These are phyloP conservation scores for Ceratothoa steindachneri DNA, from an alignment of 2,888 invertebrate species.

Conservation along the genomic window DNA sequence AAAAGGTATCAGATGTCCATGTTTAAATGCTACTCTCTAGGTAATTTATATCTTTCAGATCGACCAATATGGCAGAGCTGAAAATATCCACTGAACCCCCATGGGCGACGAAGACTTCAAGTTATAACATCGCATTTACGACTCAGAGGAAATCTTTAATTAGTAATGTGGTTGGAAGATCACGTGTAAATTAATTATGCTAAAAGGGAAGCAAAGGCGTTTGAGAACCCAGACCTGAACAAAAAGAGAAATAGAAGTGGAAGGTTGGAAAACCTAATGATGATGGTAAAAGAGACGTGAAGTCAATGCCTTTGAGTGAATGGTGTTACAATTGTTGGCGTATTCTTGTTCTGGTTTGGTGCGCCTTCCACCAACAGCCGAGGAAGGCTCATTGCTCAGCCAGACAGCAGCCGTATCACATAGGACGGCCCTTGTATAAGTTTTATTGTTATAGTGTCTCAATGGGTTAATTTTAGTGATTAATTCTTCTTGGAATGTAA, in stretches of 20 bases:
- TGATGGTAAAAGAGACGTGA: conserved; percentile 9
- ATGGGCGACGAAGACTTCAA: no score
- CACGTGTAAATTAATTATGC: not conserved
- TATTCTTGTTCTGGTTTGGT: conserved; percentile 27
- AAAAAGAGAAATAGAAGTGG: not conserved
- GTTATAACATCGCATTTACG: no score
- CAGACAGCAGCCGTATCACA: conserved; percentile 42
- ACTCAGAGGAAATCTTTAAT: not conserved
- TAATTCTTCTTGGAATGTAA: conserved; percentile 45
- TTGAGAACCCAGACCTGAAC: not conserved
- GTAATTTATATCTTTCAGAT: no score
- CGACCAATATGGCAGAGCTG: no score
- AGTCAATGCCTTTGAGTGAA: conserved; percentile 9
- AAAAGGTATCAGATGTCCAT: no score
- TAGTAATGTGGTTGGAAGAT: not conserved
- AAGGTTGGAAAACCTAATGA: conserved; percentile 7
- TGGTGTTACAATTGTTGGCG: conserved; percentile 15
- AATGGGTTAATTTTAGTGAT: conserved; percentile 33
- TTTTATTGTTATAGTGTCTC: conserved; percentile 34
- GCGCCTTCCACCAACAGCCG: conserved; percentile 19
- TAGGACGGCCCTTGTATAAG: conserved; percentile 34
- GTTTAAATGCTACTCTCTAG: no score
- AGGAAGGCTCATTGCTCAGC: conserved; percentile 41
- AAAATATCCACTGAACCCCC: no score
- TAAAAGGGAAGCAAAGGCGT: not conserved